These are phyloP conservation scores for Copidosoma floridanum DNA, from an alignment of 1,140 invertebrate genomes.

Conservation along the genomic window DNA sequence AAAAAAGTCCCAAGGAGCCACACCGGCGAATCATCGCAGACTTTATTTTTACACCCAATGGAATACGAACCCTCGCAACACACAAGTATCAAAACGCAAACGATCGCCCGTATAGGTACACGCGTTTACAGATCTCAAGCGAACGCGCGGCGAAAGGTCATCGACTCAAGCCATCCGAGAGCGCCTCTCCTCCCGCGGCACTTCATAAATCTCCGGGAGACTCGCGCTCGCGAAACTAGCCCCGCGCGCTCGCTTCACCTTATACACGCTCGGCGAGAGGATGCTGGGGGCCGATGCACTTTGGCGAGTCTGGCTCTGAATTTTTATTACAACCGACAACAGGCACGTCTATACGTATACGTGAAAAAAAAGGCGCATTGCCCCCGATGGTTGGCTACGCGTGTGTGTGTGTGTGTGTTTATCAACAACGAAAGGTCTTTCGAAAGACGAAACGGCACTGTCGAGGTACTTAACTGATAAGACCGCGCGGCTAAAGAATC, in stretches of 20 bases:
- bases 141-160: conserved; percentile 5
- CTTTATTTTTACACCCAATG: conserved; percentile 20
- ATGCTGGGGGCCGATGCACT: conserved; percentile 2
- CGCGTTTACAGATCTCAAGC: no score
- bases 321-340: no score
- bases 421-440: conserved; percentile 40
- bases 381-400: conserved; percentile 17
- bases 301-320: no score
- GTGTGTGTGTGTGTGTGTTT: no score
- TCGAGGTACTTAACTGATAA: conserved; percentile 40
- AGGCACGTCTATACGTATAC: no score
- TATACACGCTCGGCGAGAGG: background rate
- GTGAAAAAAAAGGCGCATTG: background rate
- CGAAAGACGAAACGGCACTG: conserved; percentile 15
- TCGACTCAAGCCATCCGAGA: conserved; percentile 1
- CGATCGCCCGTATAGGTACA: background rate
- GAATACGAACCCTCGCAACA: no score
- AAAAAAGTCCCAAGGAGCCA: no score
- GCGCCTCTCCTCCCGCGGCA: background rate
- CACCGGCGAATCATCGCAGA: background rate
- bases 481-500: conserved; percentile 30
- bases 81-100: background rate
- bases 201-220: conserved; percentile 16
- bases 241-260: no score
- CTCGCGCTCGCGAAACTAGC: background rate